Base-by-base conservation (phyloP, 1,140 invertebrate genomes). In the Lasioglossum baleicum region DNA sequence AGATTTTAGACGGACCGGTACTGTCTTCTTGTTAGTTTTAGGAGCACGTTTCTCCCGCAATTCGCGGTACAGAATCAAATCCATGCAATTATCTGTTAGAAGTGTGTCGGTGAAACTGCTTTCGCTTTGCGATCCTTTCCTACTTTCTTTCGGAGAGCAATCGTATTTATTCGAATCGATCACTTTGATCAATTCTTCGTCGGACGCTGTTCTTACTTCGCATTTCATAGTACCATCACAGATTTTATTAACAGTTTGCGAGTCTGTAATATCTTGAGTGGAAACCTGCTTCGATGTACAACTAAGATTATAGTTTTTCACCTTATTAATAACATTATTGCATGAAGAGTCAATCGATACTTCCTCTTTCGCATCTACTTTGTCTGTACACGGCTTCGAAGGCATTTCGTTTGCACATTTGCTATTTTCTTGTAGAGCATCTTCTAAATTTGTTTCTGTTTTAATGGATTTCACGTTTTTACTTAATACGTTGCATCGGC, bases 21-120 rank as follows among this genome's bases (percentile, higher is more conserved):
- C 15, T 4, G 15, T 7, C n/a, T 31, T 56, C 8, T 44, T 65
- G 11, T 56, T 22, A n/a, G 7, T 22, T 4, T 22, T 26, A 31
- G 68, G 20, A 4, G 7, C 20, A 31, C 15, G 56, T 20, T 56
- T 66, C 7, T 31, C 56, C 1, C 26, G 35, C 22, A 66, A 48
- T 66, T 79, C 22, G 7, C 26, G 40, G 44, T 73, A 58, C 22
- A 79, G 35, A 56, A 73, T 44, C 7, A 69, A 56, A 48, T 79
- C 69, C 48, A 73, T 22, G 53, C 51, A n/a, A 8, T 44, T 31
- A 5, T 58, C 61, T 11, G 60, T 22, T 11, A 66, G 42, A n/a
- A 56, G 31, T 1, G 61, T 44, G 31, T 78, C 48, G 11, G 11
- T 31, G n/a, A 73, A 65, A 53, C 48, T 71, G 10, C 44, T 64